phyloP scores from a whole-genome alignment of 2,797 vertebrate species.

The Salmo trutta region DNA sequence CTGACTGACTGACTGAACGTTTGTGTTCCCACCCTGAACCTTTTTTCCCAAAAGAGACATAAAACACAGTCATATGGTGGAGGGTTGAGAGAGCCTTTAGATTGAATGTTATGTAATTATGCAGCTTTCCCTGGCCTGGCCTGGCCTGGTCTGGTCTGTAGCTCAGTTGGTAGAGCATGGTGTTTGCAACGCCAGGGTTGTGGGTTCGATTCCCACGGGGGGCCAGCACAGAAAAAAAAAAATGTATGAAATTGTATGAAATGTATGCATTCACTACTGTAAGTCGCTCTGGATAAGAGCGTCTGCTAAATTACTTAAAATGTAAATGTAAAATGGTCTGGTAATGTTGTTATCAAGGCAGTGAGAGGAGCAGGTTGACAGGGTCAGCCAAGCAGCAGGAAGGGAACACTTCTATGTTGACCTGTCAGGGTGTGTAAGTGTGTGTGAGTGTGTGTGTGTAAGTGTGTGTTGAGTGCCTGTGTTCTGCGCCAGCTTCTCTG shows the following conservation, averaged over 20 bases:
- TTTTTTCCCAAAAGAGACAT: no score
- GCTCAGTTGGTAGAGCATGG: no score
- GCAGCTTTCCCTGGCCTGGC: neutral
- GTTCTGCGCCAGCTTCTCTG: neutral
- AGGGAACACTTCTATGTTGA: slow-evolving; percentile 1
- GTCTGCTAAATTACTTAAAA: no score
- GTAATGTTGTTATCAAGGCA: neutral
- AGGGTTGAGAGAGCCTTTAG: neutral
- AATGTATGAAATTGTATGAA: no score
- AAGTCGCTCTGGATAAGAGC: no score
- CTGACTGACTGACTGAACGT: no score
- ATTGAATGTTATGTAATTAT: neutral
- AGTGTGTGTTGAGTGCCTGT: neutral
- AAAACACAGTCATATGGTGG: neutral
- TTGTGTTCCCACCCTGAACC: no score
- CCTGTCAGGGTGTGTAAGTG: neutral
- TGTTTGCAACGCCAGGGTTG: no score
- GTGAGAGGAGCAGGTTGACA: neutral
- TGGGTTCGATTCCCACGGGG: no score
- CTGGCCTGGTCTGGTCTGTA: neutral
- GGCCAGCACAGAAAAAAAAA: no score
- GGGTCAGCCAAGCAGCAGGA: neutral
- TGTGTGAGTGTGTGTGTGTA: neutral
- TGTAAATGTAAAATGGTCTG: no score
- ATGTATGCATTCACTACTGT: no score